A percentile compares a stretch with the other conserved stretches of the same genome.
These are phyloP conservation scores for Callorhinus ursinus DNA, from an alignment of 2,113 vertebrate genomes.

Conservation along the genomic window DNA sequence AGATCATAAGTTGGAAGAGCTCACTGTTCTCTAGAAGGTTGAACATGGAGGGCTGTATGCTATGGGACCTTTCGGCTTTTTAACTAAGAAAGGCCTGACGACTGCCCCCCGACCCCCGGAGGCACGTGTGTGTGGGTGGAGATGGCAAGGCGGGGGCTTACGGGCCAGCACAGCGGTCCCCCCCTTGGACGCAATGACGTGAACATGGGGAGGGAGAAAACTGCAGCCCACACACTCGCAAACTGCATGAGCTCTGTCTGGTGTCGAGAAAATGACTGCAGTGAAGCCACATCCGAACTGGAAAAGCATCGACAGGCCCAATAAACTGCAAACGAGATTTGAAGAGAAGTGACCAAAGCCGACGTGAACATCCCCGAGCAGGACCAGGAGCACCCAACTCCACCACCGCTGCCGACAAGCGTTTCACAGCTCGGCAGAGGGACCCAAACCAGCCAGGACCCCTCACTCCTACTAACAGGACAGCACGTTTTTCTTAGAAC, in stretches of 20 bases:
- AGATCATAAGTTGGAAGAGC: not conserved
- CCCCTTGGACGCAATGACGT: rapidly evolving
- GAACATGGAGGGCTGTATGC: rapidly evolving
- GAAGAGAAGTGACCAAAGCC: not conserved
- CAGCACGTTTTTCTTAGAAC: rapidly evolving
- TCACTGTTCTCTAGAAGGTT: rapidly evolving
- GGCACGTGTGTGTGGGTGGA: not conserved
- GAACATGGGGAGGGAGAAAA: not conserved
- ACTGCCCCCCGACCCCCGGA: not conserved
- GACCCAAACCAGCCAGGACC: rapidly evolving
- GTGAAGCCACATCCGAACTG: not conserved
- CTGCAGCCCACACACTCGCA: rapidly evolving
- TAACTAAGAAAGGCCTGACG: not conserved
- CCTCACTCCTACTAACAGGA: rapidly evolving
- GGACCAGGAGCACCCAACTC: rapidly evolving
- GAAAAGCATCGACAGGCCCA: rapidly evolving
- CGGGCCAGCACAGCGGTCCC: rapidly evolving
- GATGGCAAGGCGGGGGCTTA: not conserved
- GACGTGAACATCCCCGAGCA: not conserved
- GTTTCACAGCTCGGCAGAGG: not conserved
- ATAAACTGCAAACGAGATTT: rapidly evolving
- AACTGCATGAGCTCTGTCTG: rapidly evolving
- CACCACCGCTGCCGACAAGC: rapidly evolving
- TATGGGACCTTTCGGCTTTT: not conserved
- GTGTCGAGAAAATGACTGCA: not conserved